These are phyloP conservation scores for Drosophila arawakana DNA, from an alignment of 1,140 invertebrate species.

Conservation along the genomic window DNA sequence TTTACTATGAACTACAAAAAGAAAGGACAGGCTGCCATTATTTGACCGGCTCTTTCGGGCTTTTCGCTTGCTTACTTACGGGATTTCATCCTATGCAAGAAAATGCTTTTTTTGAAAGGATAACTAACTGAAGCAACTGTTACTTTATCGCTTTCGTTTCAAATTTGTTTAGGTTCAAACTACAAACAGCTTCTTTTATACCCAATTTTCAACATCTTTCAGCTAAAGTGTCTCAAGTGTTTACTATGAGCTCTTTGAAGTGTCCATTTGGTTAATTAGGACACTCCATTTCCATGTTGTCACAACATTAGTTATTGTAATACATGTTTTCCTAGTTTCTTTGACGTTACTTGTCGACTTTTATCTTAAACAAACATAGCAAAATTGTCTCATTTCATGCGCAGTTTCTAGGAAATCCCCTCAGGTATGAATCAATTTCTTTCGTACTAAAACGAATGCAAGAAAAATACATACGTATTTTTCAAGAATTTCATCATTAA, in stretches of 20 bases:
- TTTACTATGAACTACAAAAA: constrained; percentile 49
- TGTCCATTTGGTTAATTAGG: constrained; percentile 29
- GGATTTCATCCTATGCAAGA: constrained; percentile 46
- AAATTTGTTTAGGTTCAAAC: constrained; percentile 29
- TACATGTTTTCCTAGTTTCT: background rate
- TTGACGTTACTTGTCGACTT: background rate
- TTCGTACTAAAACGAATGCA: background rate
- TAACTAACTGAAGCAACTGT: constrained; percentile 50
- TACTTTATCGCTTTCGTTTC: constrained; percentile 57
- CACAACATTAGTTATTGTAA: constrained; percentile 1
- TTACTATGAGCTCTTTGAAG: background rate
- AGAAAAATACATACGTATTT: no score
- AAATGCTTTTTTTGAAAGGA: constrained; percentile 31
- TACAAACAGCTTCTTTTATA: constrained; percentile 56
- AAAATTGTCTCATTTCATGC: background rate
- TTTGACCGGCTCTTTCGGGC: background rate
- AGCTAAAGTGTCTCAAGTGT: constrained; percentile 30
- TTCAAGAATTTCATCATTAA: background rate
- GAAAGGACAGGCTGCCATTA: constrained; percentile 15
- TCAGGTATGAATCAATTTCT: background rate
- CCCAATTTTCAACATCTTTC: background rate
- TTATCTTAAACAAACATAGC: background rate
- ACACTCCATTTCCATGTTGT: background rate
- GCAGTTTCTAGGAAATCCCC: background rate
- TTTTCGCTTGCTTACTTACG: constrained; percentile 48